Evolutionary conservation across 2,888 invertebrate genomes (phyloP).

Genomic region (Tipula unca): DNA sequence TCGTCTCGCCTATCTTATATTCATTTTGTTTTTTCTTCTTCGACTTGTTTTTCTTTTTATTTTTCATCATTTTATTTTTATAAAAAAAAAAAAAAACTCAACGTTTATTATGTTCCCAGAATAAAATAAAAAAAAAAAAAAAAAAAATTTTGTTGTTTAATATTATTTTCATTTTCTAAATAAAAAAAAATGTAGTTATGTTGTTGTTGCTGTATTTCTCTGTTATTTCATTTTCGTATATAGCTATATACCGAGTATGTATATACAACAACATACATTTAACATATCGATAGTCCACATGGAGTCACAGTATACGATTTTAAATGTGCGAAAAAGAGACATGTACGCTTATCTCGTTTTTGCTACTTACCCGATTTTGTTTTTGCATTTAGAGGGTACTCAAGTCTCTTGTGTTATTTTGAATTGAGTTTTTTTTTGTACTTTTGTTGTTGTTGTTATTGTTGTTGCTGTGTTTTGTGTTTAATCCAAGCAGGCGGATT

Average conservation of each 20-base stretch:
- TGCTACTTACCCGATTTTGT: background rate
- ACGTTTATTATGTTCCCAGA: conserved; percentile 19
- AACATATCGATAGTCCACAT: background rate
- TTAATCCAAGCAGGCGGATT: conserved; percentile 20
- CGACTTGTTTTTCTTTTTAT: conserved; percentile 1
- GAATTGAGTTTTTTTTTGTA: conserved; percentile 17
- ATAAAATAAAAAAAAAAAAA: conserved; percentile 14
- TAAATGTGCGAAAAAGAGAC: background rate
- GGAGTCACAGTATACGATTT: background rate
- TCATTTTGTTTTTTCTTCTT: conserved; percentile 16
- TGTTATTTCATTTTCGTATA: background rate
- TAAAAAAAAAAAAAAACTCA: conserved; percentile 15
- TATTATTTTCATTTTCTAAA: conserved; percentile 14
- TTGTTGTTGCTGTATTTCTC: conserved; percentile 14
- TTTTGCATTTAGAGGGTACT: conserved; percentile 15
- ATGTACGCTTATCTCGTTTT: background rate
- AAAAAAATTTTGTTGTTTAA: background rate
- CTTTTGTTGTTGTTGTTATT: background rate
- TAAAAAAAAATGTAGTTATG: conserved; percentile 14
- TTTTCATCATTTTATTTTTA: conserved; percentile 14
- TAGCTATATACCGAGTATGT: background rate
- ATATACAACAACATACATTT: background rate
- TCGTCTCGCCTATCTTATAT: conserved; percentile 19
- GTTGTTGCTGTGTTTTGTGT: background rate
- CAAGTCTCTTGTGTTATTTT: conserved; percentile 19